Base-by-base conservation (phyloP, 2,888 invertebrate genomes). In the Apotomis capreana region DNA sequence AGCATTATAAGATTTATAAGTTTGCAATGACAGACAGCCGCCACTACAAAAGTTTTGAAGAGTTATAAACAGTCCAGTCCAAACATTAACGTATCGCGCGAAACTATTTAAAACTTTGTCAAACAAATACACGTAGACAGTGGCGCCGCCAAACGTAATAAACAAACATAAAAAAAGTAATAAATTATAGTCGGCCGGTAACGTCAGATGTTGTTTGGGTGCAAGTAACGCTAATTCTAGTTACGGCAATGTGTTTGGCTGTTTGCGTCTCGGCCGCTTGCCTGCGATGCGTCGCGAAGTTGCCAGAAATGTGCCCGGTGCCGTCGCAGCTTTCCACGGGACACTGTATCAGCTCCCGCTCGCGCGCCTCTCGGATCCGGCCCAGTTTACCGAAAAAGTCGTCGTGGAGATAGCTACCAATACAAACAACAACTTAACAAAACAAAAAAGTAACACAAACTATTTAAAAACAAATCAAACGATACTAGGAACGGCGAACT, bases 271-370 rank as follows among this genome's bases (percentile, higher is more conserved):
- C 78, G 76, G 78, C 79, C 87, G 94, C 95, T 95, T 95, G 96
- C 96, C 96, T 97, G 94, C 97, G 96, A 93, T 97, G 97, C 80
- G 97, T 96, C 82, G 97, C 95, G 95, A 97, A 97, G 95, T 96
- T 97, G 86, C 97, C 97, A 83, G 97, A 97, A 87, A 97, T 94
- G 94, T 97, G 97, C 85, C 97, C 97, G 92, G 96, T 95, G 83
- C 97, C 97, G 94, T 97, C 97, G 94, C 97, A 97, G 94, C 94
- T 94, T 86, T 94, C 94, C 81, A 96, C 96, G 76, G 97, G 97
- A 87, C 97, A 97, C 93, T 96, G 96, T 89, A 96, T 94, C 88
- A 96, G 94, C 93, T 96, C 96, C 93, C 95, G 95, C 78, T 71
- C 71, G 5, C 67, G 61, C 86, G 94, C 94, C 87, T 95, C 95